A percentile compares a stretch with the other conserved stretches of the same genome.
phyloP scores from a whole-genome alignment of 1,140 invertebrate species.

The Sitobion miscanthi region DNA sequence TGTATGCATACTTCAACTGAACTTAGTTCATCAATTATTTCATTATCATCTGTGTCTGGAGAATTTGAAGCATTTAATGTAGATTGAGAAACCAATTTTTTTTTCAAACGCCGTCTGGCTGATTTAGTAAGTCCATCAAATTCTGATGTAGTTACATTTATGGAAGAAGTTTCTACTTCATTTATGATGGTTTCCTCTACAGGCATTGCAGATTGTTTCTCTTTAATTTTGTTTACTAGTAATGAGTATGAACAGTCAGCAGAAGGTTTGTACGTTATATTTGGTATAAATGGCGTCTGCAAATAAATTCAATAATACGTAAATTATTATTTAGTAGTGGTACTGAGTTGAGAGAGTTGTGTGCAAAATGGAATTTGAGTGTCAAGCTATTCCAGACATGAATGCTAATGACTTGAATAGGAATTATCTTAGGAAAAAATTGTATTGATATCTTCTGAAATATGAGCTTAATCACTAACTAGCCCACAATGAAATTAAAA shows the following conservation, averaged over 20 bases:
- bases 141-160: constrained; percentile 18
- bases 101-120: constrained; percentile 53
- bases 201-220: constrained; percentile 64
- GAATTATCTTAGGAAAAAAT: neutral
- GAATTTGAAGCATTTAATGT: constrained; percentile 26
- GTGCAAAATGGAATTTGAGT: constrained; percentile 25
- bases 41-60: constrained; percentile 33
- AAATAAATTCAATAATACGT: constrained; percentile 59
- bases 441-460: neutral
- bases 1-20: constrained; percentile 18
- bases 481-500: neutral
- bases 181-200: constrained; percentile 34
- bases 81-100: constrained; percentile 48
- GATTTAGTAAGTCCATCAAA: constrained; percentile 57
- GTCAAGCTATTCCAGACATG: neutral
- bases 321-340: constrained; percentile 39
- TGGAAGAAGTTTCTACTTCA: constrained; percentile 15
- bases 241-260: constrained; percentile 84
- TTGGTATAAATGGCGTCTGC: constrained; percentile 72
- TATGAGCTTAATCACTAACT: neutral
- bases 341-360: constrained; percentile 50
- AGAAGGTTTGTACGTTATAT: constrained; percentile 78
- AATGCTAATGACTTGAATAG: neutral
- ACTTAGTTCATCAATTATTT: neutral
- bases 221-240: constrained; percentile 81